Percentiles rank a stretch among this genome's conserved stretches.
phyloP scores from a whole-genome alignment of 2,797 vertebrate genomes.

The Hydrolagus colliei region DNA sequence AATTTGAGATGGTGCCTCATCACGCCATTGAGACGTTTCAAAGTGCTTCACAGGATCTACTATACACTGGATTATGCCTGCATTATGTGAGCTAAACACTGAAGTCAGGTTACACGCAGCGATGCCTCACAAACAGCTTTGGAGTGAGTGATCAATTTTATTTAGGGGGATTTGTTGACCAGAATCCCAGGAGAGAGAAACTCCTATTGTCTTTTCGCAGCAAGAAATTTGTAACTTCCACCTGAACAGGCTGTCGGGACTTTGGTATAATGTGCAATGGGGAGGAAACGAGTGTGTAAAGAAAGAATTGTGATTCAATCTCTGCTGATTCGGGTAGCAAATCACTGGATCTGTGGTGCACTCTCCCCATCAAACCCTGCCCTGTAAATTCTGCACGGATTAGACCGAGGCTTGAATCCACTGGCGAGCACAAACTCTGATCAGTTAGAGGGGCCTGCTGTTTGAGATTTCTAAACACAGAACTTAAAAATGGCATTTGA shows the following conservation, averaged over 20 bases:
- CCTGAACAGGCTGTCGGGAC: not conserved
- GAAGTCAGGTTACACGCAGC: too few relatives aligned
- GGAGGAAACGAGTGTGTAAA: not conserved
- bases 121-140: too few relatives aligned
- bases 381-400: not conserved
- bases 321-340: not conserved
- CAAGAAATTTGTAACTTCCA: not conserved
- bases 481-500: not conserved
- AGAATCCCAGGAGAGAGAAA: not conserved
- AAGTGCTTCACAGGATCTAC: too few relatives aligned
- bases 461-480: not conserved
- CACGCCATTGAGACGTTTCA: too few relatives aligned
- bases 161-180: not conserved
- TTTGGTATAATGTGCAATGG: not conserved
- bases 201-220: not conserved
- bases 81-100: too few relatives aligned
- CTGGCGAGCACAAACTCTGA: not conserved
- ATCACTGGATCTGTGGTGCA: not conserved
- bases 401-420: not conserved
- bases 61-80: too few relatives aligned
- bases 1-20: too few relatives aligned
- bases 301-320: not conserved
- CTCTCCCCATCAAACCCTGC: not conserved
- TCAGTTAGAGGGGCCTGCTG: too few relatives aligned
- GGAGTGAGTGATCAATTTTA: too few relatives aligned